These are phyloP conservation scores for Chironomus riparius DNA, from an alignment of 2,888 invertebrate genomes.

Conservation along the genomic window DNA sequence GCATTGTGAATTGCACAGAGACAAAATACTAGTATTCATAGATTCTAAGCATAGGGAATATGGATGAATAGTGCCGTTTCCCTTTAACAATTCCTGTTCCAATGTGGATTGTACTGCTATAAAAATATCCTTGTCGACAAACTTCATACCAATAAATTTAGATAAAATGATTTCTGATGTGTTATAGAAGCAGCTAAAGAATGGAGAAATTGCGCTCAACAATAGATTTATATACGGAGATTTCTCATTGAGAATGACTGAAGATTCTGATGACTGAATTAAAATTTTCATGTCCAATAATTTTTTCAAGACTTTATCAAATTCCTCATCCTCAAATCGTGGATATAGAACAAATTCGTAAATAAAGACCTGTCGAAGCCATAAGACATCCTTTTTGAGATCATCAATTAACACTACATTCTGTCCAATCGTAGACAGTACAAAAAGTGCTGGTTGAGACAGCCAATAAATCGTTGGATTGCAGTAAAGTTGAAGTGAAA, in stretches of 20 bases:
- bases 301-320: constrained; percentile 41
- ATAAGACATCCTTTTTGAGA: constrained; percentile 42
- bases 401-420: constrained; percentile 26
- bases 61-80: constrained; percentile 49
- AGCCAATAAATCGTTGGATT: constrained; percentile 66
- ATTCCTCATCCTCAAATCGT: constrained; percentile 37
- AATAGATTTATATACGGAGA: constrained; percentile 47
- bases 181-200: constrained; percentile 53
- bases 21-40: constrained; percentile 48
- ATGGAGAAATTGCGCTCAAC: constrained; percentile 49
- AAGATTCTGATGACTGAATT: constrained; percentile 31
- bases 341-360: constrained; percentile 6
- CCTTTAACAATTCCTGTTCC: constrained; percentile 45
- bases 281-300: constrained; percentile 35
- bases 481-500: constrained; percentile 65
- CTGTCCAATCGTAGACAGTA: constrained; percentile 39
- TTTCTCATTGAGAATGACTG: constrained; percentile 41
- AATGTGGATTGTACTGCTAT: constrained; percentile 50
- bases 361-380: constrained; percentile 6
- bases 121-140: constrained; percentile 47
- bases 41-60: constrained; percentile 66
- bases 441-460: constrained; percentile 53
- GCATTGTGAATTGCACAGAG: constrained; percentile 44
- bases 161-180: constrained; percentile 44
- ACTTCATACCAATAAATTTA: constrained; percentile 35